Percentiles rank a stretch among this genome's conserved stretches.
Conservation (phyloP, 1,140 invertebrate genomes). For the Drosophila parabipectinata region DNA sequence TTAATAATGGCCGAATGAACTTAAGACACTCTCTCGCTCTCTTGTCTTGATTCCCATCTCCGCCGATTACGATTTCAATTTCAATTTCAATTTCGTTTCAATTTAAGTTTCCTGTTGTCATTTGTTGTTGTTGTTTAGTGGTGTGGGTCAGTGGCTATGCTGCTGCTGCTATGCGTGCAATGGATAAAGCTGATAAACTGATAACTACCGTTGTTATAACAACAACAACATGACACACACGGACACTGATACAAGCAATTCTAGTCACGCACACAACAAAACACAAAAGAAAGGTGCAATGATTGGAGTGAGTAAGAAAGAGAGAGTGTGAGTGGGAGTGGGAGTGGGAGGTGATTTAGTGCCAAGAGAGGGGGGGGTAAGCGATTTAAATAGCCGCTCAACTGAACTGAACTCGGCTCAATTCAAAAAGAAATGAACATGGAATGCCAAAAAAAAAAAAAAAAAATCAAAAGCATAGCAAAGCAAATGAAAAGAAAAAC, state of each 20-base stretch:
- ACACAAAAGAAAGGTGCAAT: constrained; percentile 36
- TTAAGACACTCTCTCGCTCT: constrained; percentile 11
- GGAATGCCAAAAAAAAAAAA: constrained; percentile 40
- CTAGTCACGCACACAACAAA: constrained; percentile 61
- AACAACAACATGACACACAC: constrained; percentile 38
- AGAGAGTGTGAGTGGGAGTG: background rate
- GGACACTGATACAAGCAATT: constrained; percentile 44
- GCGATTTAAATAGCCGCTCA: constrained; percentile 59
- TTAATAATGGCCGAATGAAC: constrained; percentile 23
- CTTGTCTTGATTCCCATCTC: constrained; percentile 30
- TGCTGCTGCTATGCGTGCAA: constrained; percentile 35
- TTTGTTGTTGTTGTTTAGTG: constrained; percentile 35
- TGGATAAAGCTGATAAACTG: constrained; percentile 63
- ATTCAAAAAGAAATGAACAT: constrained; percentile 6
- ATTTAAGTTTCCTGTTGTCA: constrained; percentile 51
- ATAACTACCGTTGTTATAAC: constrained; percentile 74
- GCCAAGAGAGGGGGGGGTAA: constrained; percentile 4
- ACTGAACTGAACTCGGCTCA: constrained; percentile 71
- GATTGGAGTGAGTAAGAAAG: constrained; percentile 2
- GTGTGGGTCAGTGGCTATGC: constrained; percentile 15
- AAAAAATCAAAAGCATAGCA: constrained; percentile 2
- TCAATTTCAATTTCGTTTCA: constrained; percentile 38
- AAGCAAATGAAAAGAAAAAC: constrained; percentile 17
- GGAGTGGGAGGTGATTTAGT: constrained; percentile 1
- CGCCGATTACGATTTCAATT: constrained; percentile 11